A percentile compares a stretch with the other conserved stretches of the same genome.
phyloP scores from a whole-genome alignment of 2,113 vertebrate genomes.

The Lasiurus borealis region DNA sequence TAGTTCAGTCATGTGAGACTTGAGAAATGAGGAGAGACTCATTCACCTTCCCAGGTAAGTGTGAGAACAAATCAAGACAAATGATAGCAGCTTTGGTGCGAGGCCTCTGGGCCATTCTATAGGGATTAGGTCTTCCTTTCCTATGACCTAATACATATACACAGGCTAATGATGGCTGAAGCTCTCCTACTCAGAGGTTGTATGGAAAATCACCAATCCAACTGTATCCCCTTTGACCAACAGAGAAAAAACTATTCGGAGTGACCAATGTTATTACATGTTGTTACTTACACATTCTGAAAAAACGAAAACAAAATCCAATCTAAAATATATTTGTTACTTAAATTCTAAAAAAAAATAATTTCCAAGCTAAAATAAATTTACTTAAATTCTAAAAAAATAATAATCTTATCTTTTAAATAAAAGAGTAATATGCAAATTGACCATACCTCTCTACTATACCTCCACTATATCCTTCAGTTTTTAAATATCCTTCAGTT shows the following conservation, averaged over 20 bases:
- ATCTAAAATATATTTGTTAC: too few relatives aligned
- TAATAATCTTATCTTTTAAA: too few relatives aligned
- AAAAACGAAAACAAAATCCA: too few relatives aligned
- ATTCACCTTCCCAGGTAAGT: not conserved
- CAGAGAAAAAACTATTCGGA: not conserved
- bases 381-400: too few relatives aligned
- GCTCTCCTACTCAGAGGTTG: not conserved
- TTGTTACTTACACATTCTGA: slow-evolving; percentile 18
- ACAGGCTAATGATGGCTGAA: not conserved
- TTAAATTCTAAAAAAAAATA: too few relatives aligned
- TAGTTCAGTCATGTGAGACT: not conserved
- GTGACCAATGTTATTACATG: not conserved
- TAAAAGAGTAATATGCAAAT: too few relatives aligned
- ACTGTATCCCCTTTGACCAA: not conserved
- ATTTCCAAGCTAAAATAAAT: too few relatives aligned
- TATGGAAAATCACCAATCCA: not conserved
- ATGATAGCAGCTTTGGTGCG: not conserved
- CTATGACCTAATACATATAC: not conserved
- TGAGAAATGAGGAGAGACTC: not conserved
- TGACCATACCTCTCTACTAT: too few relatives aligned
- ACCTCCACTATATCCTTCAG: not conserved
- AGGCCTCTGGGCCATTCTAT: not conserved
- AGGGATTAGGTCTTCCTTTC: not conserved
- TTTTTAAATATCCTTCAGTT: not conserved
- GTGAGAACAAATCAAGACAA: not conserved